Evolutionary conservation across 2,113 vertebrate species (phyloP), one percentile per base, ranked within the genome.

Genomic region (Erythrolamprus reginae): DNA sequence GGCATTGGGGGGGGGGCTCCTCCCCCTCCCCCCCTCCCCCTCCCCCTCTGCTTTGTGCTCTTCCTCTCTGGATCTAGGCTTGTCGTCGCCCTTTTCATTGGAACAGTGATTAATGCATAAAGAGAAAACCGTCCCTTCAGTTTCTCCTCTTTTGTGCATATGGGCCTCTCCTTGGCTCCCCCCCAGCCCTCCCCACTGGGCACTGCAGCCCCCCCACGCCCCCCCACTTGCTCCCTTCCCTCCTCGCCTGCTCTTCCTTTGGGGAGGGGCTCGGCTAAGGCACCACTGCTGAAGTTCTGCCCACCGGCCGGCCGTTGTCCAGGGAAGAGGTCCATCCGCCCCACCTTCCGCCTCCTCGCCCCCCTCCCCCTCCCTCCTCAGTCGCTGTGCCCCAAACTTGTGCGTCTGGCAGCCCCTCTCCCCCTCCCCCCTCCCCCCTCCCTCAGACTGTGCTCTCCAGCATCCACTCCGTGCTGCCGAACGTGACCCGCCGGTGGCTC

Each of bases 391-490:
- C 82, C 48, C n/a, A 86, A 88, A n/a, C 8, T 12, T 47, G 82
- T 85, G 56, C 50, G 23, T 55, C 33, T 13, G 19, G 1, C 17
- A 55, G n/a, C 56, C 50, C 51, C 51, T 1, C 4, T 24, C 6
- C 55, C 23, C 0, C 55, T 23, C 42, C 83, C 28, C 28, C 47
- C 9, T 28, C 61, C 24, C 89, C 53, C 52, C 58, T 82, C 38
- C 55, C 93, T 98, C 97, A 99, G 93, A 99, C 98, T 42, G 98
- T 99, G 97, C 98, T 99, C 95, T 99, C 98, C 53, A 99, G 97
- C 98, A 99, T 99, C 98, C 98, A 99, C 94, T 99, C 98, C 26
- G 98, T 99, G 97, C 98, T 99, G 97, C 98, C 98, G 90, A 98
- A 99, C 7, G 97, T 98, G 90, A 98, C 98, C 95, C 98, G 96